Evolutionary conservation across 2,113 vertebrate species (phyloP).

Genomic region (Antennarius striatus): DNA sequence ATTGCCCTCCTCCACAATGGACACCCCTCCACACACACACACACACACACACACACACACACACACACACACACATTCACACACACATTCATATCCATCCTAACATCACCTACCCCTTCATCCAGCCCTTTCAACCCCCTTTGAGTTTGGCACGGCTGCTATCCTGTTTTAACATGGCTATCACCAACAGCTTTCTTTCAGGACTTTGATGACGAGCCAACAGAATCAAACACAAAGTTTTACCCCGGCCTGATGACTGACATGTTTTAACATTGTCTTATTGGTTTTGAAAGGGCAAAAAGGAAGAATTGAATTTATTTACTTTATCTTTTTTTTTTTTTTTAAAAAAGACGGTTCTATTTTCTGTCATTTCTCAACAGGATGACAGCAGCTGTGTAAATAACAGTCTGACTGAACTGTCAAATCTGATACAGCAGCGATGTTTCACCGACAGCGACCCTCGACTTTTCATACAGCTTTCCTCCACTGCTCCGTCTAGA

Average conservation of each 20-base stretch:
- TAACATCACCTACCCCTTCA: slow-evolving; percentile 45
- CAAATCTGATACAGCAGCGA: too few species aligned
- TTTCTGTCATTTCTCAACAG: too few species aligned
- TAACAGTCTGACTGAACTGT: too few species aligned
- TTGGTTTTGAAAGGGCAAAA: too few species aligned
- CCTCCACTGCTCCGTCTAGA: too few species aligned
- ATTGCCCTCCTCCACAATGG: slow-evolving; percentile 43
- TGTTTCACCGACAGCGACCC: too few species aligned
- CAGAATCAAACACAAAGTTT: slow-evolving; percentile 22
- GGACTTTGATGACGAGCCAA: slow-evolving; percentile 26
- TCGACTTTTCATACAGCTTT: too few species aligned
- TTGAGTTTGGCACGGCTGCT: slow-evolving; percentile 38
- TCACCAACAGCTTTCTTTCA: slow-evolving; percentile 23
- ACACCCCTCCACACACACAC: slow-evolving; percentile 17
- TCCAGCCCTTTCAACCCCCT: slow-evolving; percentile 32
- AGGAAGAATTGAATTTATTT: too few species aligned
- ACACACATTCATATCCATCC: slow-evolving; percentile 37
- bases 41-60: slow-evolving; percentile 14
- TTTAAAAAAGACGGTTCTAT: too few species aligned
- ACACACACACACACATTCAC: slow-evolving; percentile 18
- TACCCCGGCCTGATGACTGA: not conserved
- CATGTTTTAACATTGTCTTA: not conserved
- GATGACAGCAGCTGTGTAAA: too few species aligned
- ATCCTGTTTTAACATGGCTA: slow-evolving; percentile 34
- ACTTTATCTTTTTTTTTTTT: too few species aligned